Evolutionary conservation across 2,888 invertebrate genomes (phyloP).

Genomic region (Myathropa florea): DNA sequence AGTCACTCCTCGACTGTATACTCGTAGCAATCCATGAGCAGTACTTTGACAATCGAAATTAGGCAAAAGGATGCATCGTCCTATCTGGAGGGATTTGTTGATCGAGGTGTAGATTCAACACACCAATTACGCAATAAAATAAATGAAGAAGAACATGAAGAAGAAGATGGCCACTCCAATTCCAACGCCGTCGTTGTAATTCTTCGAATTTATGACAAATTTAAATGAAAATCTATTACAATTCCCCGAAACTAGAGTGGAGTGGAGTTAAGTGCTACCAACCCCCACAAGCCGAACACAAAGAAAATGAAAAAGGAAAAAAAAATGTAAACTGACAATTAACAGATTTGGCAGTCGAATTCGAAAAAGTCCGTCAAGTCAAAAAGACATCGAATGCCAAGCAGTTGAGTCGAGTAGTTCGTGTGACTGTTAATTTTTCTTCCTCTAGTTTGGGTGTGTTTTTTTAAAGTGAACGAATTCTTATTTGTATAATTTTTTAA

Average conservation of each 20-base stretch:
- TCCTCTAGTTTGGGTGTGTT: conserved; percentile 52
- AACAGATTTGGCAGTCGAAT: conserved; percentile 13
- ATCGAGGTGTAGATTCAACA: no score
- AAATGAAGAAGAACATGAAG: no score
- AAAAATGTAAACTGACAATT: conserved; percentile 22
- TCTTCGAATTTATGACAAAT: no score
- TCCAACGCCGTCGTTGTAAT: no score
- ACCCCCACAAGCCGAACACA: background rate
- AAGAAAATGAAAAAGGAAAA: background rate
- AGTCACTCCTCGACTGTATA: no score
- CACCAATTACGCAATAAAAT: no score
- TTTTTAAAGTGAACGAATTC: conserved; percentile 32
- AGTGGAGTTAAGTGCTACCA: conserved; percentile 29
- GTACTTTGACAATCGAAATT: no score
- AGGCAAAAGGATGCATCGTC: no score
- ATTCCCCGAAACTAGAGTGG: background rate
- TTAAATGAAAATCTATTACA: background rate
- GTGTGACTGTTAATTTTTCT: conserved; percentile 52
- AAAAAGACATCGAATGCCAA: conserved; percentile 61
- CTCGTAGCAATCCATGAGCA: no score
- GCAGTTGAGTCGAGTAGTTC: conserved; percentile 45
- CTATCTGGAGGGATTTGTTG: no score
- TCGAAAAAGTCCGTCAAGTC: conserved; percentile 54
- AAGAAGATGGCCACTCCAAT: no score
- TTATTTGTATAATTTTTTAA: conserved; percentile 5